These are phyloP conservation scores for Girardinus metallicus DNA, from an alignment of 2,797 vertebrate genomes.

Conservation along the genomic window DNA sequence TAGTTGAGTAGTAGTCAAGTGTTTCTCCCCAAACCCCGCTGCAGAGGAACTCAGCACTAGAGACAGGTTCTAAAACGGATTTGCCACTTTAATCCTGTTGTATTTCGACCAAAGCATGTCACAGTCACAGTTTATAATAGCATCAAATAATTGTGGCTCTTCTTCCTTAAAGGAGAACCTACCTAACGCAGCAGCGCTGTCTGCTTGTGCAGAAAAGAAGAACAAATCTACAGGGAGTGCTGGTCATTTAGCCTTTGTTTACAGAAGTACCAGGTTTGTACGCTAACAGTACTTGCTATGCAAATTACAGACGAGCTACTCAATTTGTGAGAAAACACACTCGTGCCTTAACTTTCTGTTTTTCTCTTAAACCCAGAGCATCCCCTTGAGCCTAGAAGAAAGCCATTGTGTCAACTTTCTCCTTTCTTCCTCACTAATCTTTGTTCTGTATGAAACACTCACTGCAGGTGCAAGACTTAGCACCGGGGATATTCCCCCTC, in stretches of 20 bases:
- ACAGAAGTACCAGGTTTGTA: slow-evolving; percentile 36
- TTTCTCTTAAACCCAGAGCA: slow-evolving; percentile 7
- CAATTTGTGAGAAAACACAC: slow-evolving; percentile 11
- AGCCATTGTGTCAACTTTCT: slow-evolving; percentile 44
- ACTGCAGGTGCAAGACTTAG: slow-evolving; percentile 54
- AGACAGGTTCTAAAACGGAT: background rate
- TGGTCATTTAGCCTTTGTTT: slow-evolving; percentile 41
- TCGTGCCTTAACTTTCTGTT: slow-evolving; percentile 9
- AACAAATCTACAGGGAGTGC: slow-evolving; percentile 26
- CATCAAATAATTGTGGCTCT: background rate
- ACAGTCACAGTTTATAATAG: background rate
- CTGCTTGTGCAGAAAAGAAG: slow-evolving; percentile 25
- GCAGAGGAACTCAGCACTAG: background rate
- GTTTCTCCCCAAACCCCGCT: background rate
- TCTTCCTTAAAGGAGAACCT: slow-evolving; percentile 16
- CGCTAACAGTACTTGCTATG: slow-evolving; percentile 34
- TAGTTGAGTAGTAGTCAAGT: background rate
- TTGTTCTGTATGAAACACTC: slow-evolving; percentile 45
- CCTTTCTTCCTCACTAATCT: slow-evolving; percentile 45
- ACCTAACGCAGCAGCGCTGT: slow-evolving; percentile 27
- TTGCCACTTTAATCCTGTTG: background rate
- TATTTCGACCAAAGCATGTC: background rate
- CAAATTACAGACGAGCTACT: slow-evolving; percentile 39
- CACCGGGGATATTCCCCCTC: slow-evolving; percentile 40
- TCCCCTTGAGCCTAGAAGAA: slow-evolving; percentile 31